phyloP scores from a whole-genome alignment of 2,113 vertebrate species.

The Alligator sinensis region DNA sequence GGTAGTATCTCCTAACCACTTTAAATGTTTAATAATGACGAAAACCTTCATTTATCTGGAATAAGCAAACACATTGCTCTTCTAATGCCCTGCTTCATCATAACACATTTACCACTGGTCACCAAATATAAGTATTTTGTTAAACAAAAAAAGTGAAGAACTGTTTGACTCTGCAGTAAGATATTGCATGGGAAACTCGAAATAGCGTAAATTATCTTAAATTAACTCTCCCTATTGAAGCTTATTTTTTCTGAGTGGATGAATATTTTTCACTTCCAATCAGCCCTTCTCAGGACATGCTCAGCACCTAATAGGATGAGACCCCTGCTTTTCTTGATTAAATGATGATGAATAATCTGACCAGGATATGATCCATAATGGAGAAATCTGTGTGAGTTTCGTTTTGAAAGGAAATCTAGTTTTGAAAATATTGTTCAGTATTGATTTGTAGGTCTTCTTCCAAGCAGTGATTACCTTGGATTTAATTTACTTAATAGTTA shows the following conservation, averaged over 20 bases:
- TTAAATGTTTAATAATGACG: constrained; percentile 74
- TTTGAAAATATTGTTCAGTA: background rate
- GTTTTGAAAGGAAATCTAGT: background rate
- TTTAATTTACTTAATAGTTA: background rate
- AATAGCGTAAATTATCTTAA: background rate
- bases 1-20: constrained; percentile 64
- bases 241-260: background rate
- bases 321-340: background rate
- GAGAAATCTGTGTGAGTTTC: background rate
- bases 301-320: background rate
- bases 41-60: constrained; percentile 61
- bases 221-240: background rate
- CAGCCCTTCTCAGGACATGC: background rate
- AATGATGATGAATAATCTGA: background rate
- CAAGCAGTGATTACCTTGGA: constrained; percentile 7
- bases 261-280: background rate
- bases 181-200: background rate
- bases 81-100: background rate
- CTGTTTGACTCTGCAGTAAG: background rate
- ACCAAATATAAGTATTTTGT: background rate
- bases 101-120: background rate
- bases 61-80: background rate
- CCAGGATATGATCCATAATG: background rate
- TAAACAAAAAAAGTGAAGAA: background rate
- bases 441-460: constrained; percentile 29